Conservation (phyloP, 2,113 vertebrate genomes). For the Epinephelus cyanopodus region DNA sequence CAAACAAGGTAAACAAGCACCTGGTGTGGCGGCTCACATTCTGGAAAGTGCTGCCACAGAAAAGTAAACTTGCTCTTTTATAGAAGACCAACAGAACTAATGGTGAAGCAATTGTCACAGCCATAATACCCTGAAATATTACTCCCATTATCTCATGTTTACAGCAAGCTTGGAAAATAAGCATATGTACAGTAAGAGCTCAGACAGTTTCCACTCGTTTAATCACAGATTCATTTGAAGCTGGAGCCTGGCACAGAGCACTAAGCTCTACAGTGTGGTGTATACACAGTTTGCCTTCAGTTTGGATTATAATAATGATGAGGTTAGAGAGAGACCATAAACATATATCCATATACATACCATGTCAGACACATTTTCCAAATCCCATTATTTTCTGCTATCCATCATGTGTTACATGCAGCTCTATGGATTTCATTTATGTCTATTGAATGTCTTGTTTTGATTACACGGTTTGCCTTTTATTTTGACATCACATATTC, state of each 20-base stretch:
- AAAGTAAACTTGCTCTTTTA: not conserved
- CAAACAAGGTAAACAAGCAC: constrained; percentile 78
- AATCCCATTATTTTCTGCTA: constrained; percentile 6
- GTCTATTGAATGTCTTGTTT: constrained; percentile 20
- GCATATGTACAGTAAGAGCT: not conserved
- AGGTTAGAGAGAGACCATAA: not conserved
- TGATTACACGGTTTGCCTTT: constrained; percentile 38
- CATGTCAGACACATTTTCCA: constrained; percentile 26
- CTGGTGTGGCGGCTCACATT: not conserved
- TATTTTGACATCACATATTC: constrained; percentile 48
- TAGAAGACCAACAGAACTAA: not conserved
- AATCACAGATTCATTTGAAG: not conserved
- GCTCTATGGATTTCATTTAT: constrained; percentile 14
- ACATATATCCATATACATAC: constrained; percentile 11
- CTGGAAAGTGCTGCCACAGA: no score
- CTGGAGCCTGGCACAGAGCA: not conserved
- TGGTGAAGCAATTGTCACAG: not conserved
- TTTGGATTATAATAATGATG: not conserved
- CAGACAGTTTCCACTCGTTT: not conserved
- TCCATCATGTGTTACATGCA: constrained; percentile 11
- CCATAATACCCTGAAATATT: not conserved
- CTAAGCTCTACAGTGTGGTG: not conserved
- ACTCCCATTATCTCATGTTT: not conserved
- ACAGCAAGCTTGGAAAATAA: constrained; percentile 8
- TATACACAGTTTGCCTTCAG: not conserved